Conservation (phyloP, 2,888 invertebrate species). For the Parnassius glacialis region DNA sequence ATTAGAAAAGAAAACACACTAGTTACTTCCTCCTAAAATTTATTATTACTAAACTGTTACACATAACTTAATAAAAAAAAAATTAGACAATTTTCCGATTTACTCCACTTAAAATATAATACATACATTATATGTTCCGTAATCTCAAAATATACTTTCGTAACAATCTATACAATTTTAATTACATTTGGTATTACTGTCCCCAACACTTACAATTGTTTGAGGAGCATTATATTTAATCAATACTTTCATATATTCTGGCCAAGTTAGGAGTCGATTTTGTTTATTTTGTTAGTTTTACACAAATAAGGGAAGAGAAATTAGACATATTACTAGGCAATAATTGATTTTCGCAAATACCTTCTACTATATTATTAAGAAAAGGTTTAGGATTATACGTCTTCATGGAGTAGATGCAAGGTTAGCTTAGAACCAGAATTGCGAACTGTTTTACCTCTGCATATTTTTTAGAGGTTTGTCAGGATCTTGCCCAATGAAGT, state of each 20-base stretch:
- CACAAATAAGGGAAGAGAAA: too few relatives aligned
- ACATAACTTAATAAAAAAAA: conserved; percentile 64
- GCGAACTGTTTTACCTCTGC: too few relatives aligned
- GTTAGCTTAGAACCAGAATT: too few relatives aligned
- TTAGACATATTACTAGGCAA: too few relatives aligned
- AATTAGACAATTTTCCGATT: conserved; percentile 49
- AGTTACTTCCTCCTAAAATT: conserved; percentile 54
- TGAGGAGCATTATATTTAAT: conserved; percentile 27
- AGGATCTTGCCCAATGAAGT: too few relatives aligned
- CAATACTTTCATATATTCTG: conserved; percentile 27
- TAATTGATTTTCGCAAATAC: too few relatives aligned
- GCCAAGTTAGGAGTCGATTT: conserved; percentile 17
- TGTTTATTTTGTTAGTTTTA: too few relatives aligned
- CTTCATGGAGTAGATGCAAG: too few relatives aligned
- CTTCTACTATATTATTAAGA: too few relatives aligned
- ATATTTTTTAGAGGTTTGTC: too few relatives aligned
- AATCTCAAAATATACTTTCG: conserved; percentile 67
- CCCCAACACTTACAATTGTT: conserved; percentile 30
- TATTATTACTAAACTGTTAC: conserved; percentile 71
- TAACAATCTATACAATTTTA: conserved; percentile 57
- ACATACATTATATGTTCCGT: conserved; percentile 55
- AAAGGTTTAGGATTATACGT: too few relatives aligned
- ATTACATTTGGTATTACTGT: conserved; percentile 55
- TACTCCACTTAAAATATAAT: conserved; percentile 37
- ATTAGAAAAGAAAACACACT: conserved; percentile 33